These are phyloP conservation scores for Rutilus rutilus DNA, from an alignment of 2,113 vertebrate genomes.

Conservation along the genomic window DNA sequence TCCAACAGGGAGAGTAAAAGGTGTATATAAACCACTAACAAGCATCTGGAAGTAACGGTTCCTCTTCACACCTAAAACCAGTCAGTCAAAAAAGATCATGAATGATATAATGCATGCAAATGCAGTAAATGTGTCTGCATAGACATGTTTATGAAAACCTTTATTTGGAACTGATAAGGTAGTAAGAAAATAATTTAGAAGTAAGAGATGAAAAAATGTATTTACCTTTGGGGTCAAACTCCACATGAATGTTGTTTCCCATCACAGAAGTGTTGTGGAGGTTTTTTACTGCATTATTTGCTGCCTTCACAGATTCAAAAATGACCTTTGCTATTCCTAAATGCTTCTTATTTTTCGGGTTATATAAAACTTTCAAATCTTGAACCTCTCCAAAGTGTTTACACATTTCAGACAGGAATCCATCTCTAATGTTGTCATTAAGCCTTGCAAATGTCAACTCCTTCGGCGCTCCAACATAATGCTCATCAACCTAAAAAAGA, in stretches of 20 bases:
- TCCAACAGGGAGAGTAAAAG: conserved; percentile 89
- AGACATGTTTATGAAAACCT: not conserved
- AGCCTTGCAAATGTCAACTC: conserved; percentile 96
- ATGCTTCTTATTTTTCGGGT: conserved; percentile 95
- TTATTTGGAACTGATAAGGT: not conserved
- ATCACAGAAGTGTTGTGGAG: conserved; percentile 95
- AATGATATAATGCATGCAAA: not conserved
- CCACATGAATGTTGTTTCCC: conserved; percentile 97
- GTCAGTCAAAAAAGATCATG: conserved; percentile 13
- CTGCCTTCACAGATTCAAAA: conserved; percentile 89
- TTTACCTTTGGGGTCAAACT: conserved; percentile 95
- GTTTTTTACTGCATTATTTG: conserved; percentile 86
- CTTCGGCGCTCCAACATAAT: conserved; percentile 92
- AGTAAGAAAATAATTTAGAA: not conserved
- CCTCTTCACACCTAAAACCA: conserved; percentile 86
- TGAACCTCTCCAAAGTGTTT: conserved; percentile 89
- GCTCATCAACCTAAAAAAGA: conserved; percentile 87
- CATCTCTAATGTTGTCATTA: conserved; percentile 93
- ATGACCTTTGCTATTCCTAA: conserved; percentile 93
- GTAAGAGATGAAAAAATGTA: not conserved
- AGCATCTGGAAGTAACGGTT: conserved; percentile 90
- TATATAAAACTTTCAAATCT: conserved; percentile 93
- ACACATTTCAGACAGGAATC: conserved; percentile 93
- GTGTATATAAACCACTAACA: conserved; percentile 87
- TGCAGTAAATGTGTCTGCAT: not conserved